These are phyloP conservation scores for Palythoa caribaeorum DNA, from an alignment of 92 coral and sea anemone species.

Conservation along the genomic window DNA sequence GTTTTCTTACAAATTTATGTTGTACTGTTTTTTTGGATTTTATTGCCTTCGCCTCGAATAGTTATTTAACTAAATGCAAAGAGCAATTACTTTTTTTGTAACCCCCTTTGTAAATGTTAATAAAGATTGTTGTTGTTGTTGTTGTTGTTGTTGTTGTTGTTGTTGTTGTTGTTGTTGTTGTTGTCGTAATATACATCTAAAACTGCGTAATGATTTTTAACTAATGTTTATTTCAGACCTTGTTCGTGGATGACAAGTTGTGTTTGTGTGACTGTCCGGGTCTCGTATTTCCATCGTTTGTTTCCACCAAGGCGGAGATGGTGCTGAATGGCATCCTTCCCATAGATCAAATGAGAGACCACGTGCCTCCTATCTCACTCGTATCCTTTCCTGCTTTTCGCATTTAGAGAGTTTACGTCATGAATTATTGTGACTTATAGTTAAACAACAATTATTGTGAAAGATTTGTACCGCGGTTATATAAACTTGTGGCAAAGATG, in stretches of 20 bases:
- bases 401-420: background rate
- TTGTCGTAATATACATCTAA: background rate
- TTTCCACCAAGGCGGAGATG: slow-evolving; percentile 99
- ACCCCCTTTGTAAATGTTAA: too few species aligned
- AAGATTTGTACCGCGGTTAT: too few species aligned
- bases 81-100: too few species aligned
- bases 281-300: slow-evolving; percentile 96
- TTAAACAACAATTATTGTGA: too few species aligned
- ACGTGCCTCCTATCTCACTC: slow-evolving; percentile 88
- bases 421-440: background rate
- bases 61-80: too few species aligned
- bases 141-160: background rate
- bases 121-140: too few species aligned
- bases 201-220: background rate
- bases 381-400: slow-evolving; percentile 73
- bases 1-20: too few species aligned
- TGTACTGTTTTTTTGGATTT: too few species aligned
- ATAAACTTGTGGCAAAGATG: too few species aligned
- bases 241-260: slow-evolving; percentile 76
- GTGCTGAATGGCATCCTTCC: slow-evolving; percentile 94
- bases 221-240: slow-evolving; percentile 69
- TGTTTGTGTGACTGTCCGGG: slow-evolving; percentile 99
- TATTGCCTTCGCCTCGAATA: too few species aligned
- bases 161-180: background rate
- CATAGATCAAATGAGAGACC: slow-evolving; percentile 97